These are phyloP conservation scores for Ophion ventricosus DNA, from an alignment of 2,888 invertebrate genomes.

Conservation along the genomic window DNA sequence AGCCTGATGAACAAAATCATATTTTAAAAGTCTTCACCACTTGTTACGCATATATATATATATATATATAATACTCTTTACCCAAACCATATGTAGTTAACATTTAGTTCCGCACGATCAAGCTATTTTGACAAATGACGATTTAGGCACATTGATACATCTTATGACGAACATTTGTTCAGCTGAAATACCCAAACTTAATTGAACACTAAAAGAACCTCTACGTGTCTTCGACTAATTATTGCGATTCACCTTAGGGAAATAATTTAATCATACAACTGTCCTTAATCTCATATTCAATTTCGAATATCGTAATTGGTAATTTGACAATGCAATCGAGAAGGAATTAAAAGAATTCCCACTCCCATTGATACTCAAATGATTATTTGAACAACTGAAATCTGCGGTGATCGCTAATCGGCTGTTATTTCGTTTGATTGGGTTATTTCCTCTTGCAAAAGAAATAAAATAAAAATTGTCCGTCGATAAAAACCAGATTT, in stretches of 20 bases:
- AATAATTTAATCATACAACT: too few species aligned
- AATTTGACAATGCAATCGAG: too few species aligned
- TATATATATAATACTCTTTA: background rate
- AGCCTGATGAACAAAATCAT: constrained; percentile 34
- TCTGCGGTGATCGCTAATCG: too few species aligned
- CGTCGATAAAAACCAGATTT: too few species aligned
- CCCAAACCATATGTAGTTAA: background rate
- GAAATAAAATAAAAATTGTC: too few species aligned
- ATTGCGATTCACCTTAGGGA: too few species aligned
- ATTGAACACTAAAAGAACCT: background rate
- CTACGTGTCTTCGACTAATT: background rate
- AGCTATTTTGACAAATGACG: background rate
- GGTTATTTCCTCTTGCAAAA: too few species aligned
- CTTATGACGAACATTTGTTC: background rate
- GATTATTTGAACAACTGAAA: too few species aligned
- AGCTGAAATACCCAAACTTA: background rate
- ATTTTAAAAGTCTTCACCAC: constrained; percentile 34
- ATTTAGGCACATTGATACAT: background rate
- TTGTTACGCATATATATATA: background rate
- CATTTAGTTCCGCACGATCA: background rate
- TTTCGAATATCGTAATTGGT: too few species aligned
- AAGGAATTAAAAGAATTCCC: too few species aligned
- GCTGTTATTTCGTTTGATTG: too few species aligned
- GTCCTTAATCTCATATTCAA: background rate
- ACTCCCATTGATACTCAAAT: too few species aligned